Conservation (phyloP, 2,888 invertebrate species). For the Epirrhoe tristata region DNA sequence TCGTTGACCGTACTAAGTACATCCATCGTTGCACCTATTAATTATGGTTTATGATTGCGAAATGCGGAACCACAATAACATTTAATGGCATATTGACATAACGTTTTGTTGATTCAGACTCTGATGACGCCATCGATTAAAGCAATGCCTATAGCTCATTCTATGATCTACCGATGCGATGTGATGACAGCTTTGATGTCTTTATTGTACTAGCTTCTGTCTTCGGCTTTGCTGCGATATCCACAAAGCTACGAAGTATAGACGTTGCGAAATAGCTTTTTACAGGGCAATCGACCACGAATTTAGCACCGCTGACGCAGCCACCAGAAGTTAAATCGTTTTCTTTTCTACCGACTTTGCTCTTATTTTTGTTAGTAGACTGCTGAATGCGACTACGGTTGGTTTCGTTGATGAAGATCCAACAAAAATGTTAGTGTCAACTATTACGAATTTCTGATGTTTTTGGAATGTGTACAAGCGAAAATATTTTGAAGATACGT, state of each 20-base stretch:
- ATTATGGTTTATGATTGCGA: conserved; percentile 46
- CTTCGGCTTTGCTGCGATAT: neutral
- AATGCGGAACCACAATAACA: conserved; percentile 58
- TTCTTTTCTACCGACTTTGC: too few species aligned
- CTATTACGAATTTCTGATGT: neutral
- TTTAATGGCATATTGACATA: conserved; percentile 58
- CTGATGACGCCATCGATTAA: conserved; percentile 54
- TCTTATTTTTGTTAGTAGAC: too few species aligned
- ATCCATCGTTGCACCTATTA: conserved; percentile 46
- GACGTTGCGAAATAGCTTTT: too few species aligned
- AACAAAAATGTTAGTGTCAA: neutral
- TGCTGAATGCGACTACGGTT: too few species aligned
- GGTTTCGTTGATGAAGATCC: too few species aligned
- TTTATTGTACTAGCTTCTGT: neutral
- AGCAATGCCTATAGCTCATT: conserved; percentile 50
- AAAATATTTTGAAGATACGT: conserved; percentile 16
- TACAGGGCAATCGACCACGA: too few species aligned
- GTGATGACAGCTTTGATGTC: conserved; percentile 45
- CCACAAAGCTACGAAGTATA: too few species aligned
- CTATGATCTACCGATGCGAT: conserved; percentile 36
- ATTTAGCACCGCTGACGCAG: too few species aligned
- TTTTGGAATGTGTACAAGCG: neutral
- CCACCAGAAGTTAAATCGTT: too few species aligned
- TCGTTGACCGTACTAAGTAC: conserved; percentile 12
- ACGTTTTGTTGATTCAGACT: conserved; percentile 58